Base-by-base conservation (phyloP, 2,888 invertebrate genomes). In the Spilarctia lutea region DNA sequence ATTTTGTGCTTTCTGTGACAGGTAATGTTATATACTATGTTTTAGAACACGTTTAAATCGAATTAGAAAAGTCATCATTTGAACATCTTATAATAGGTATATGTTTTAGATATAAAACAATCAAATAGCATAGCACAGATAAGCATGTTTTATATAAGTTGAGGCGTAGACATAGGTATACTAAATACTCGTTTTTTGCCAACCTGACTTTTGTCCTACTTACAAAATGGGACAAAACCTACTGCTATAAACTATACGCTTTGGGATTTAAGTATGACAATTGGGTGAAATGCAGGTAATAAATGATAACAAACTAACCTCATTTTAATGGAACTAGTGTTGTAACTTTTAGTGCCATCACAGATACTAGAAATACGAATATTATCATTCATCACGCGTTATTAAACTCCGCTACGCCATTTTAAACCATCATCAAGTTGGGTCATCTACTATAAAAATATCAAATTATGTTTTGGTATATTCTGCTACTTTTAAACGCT, bases 361-460 rank as follows among this genome's bases (percentile, higher is more conserved):
- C 68, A 39, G 42, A n/a, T 39, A 63, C 65, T 65, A 48, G 33
- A 68, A 72, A 60, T 56, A 42, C 33, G 52, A 42, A 39, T 52
- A 68, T 65, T 75, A 68, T 39, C 56, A 75, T 75, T 75, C 68
- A 42, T 33, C 72, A 75, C 81, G 81, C 84, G 84, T 88, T 86
- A 89, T 91, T 89, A 87, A 88, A 88, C 88, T 78, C 84, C 82
- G 87, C 83, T 84, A 89, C 87, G 89, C 89, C 88, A 85, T 86
- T 85, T 89, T 88, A 88, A 88, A 88, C 89, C 83, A 88, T 89
- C 90, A 89, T 87, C 89, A 88, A 75, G 79, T 88, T 89, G 86
- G 89, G 35, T 72, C 76, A 80, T 81, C 71, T 60, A 80, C 81
- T 83, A 63, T 83, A 81, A 79, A 80, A 79, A 83, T 86, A 83